Evolutionary conservation across 1,140 invertebrate species (phyloP), one percentile per base, ranked within the genome.

Genomic region (Leguminivora glycinivorella): DNA sequence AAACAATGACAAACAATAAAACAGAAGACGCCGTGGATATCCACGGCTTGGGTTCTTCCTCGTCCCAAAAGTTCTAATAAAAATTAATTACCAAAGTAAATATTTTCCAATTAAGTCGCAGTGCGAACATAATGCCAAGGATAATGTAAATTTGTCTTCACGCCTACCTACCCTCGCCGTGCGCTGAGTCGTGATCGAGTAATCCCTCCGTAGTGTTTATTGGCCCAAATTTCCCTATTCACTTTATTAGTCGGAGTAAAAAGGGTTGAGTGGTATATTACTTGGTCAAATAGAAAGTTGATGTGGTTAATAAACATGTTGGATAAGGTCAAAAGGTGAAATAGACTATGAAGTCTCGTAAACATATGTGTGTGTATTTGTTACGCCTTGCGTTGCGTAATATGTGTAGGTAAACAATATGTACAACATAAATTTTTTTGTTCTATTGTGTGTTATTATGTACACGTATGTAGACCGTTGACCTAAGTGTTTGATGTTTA

Each of bases 121-220:
- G 9, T 22, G 47, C 7, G 17, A 22, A 22, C 22, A 52, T 52
- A 52, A 52, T 52, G 7, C 19, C 6, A 22, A 52, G 22, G 47
- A 52, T 52, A 52, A 52, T 52, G 47, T 52, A 52, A 52, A 52
- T 52, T 52, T 52, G 47, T 52, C 19, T 52, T 52, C 47, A 52
- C 47, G 47, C 47, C n/a, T 22, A 22, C 19, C 19, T 52, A 52
- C 47, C 47, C 47, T 22, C 47, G n/a, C 10, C 17, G 47, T 52
- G 47, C 19, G 47, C 7, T 22, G 47, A 52, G 47, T 19, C 19
- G 47, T 22, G 47, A 52, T 52, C 47, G 19, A 52, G 47, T 52
- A 52, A 52, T 52, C 47, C 47, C 19, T 52, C 47, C 2, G 7
- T 22, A 19, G 47, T n/a, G 47, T 52, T 52, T 52, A 52, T 52